A percentile compares a stretch with the other conserved stretches of the same genome.
Conservation (phyloP, 2,888 invertebrate species). For the Panopea generosa region DNA sequence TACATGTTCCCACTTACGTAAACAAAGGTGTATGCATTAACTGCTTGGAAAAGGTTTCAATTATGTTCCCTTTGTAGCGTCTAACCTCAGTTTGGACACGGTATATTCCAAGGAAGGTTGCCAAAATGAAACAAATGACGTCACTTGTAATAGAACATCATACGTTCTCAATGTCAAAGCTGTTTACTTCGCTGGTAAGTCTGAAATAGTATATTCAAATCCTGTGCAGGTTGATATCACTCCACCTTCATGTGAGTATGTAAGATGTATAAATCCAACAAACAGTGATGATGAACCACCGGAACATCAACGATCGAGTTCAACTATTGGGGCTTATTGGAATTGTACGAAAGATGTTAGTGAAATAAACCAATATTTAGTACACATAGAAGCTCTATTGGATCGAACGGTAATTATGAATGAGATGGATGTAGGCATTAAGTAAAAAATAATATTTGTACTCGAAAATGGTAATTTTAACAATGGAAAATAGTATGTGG, state of each 20-base stretch:
- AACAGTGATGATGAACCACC: slow-evolving; percentile 65
- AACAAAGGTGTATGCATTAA: too few relatives aligned
- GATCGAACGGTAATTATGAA: slow-evolving; percentile 40
- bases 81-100: too few relatives aligned
- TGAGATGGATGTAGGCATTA: slow-evolving; percentile 40
- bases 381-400: slow-evolving; percentile 53
- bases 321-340: slow-evolving; percentile 69
- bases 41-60: too few relatives aligned
- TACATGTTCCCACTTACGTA: too few relatives aligned
- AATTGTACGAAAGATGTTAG: slow-evolving; percentile 66
- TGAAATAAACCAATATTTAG: slow-evolving; percentile 47
- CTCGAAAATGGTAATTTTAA: slow-evolving; percentile 42
- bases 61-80: too few relatives aligned
- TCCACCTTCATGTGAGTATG: slow-evolving; percentile 62
- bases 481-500: slow-evolving; percentile 54
- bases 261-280: slow-evolving; percentile 69
- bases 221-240: slow-evolving; percentile 68
- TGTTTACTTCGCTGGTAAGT: slow-evolving; percentile 66
- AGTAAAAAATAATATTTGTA: slow-evolving; percentile 25
- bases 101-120: too few relatives aligned
- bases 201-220: slow-evolving; percentile 57
- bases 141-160: slow-evolving; percentile 42
- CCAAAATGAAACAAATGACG: slow-evolving; percentile 29
- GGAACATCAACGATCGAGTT: slow-evolving; percentile 60
- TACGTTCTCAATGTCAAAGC: slow-evolving; percentile 68